These are phyloP conservation scores for Novumbra hubbsi DNA, from an alignment of 2,797 vertebrate genomes.

Conservation along the genomic window DNA sequence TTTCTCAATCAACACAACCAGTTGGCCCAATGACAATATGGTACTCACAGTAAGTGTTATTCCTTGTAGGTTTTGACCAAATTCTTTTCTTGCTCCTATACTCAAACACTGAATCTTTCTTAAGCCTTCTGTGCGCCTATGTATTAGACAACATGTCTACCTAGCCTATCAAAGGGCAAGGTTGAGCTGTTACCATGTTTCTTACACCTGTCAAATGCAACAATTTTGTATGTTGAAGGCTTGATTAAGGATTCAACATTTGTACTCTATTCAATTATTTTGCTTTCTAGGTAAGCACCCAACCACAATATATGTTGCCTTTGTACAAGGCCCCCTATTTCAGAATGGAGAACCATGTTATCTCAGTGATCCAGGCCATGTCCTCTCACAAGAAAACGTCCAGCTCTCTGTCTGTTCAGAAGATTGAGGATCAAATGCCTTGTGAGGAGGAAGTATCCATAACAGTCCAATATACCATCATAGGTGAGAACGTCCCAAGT, in stretches of 20 bases:
- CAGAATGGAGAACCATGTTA: accelerated
- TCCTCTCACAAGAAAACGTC: constrained; percentile 42
- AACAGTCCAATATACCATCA: constrained; percentile 54
- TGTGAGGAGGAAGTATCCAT: constrained; percentile 53
- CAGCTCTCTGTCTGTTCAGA: constrained; percentile 57
- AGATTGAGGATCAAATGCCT: constrained; percentile 29
- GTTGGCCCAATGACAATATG: constrained; percentile 11
- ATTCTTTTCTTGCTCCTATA: no score
- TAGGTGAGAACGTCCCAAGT: constrained; percentile 43
- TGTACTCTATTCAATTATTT: neutral
- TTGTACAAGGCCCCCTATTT: neutral
- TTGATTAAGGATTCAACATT: neutral
- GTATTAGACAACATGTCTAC: neutral
- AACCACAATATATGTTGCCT: accelerated
- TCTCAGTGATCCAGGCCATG: constrained; percentile 23
- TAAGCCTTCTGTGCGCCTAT: no score
- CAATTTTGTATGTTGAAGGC: neutral
- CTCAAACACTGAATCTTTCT: no score
- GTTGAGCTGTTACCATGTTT: neutral
- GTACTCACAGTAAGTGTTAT: constrained; percentile 37
- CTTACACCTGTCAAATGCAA: neutral
- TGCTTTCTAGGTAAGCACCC: constrained; percentile 37
- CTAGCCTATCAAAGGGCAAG: neutral
- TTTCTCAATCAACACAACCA: constrained; percentile 53
- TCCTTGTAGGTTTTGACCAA: neutral